Evolutionary conservation across 2,113 vertebrate genomes (phyloP).

Genomic region (Naja naja): DNA sequence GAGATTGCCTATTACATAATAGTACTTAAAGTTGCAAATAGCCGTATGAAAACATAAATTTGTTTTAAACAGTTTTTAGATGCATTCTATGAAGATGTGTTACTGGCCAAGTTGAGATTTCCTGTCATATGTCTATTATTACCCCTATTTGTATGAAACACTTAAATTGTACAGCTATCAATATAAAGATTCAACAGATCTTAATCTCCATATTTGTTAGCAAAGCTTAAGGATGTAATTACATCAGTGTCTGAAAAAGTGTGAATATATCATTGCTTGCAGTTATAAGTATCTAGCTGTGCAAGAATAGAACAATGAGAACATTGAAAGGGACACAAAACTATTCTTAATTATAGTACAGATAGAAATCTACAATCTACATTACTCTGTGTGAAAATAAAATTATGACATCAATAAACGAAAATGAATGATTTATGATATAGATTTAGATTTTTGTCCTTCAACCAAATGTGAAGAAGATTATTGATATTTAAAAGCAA

Average conservation of each 20-base stretch:
- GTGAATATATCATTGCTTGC: neutral
- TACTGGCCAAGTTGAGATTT: neutral
- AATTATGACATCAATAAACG: neutral
- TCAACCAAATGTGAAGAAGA: neutral
- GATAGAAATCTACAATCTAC: neutral
- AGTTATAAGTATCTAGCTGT: neutral
- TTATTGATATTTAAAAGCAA: constrained; percentile 18
- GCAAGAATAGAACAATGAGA: neutral
- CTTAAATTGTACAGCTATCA: neutral
- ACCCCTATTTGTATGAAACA: neutral
- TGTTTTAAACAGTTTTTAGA: neutral
- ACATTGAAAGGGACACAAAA: neutral
- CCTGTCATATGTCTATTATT: neutral
- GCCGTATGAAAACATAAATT: neutral
- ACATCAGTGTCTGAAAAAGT: neutral
- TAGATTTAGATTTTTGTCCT: neutral
- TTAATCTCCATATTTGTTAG: neutral
- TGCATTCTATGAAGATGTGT: neutral
- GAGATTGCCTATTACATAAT: neutral
- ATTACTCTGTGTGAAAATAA: neutral
- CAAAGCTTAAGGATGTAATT: neutral
- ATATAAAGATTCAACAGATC: neutral
- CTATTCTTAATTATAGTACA: neutral
- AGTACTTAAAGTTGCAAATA: neutral
- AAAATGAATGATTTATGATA: neutral